phyloP scores from a whole-genome alignment of 2,888 invertebrate genomes.

The Drosophila aldrichi region DNA sequence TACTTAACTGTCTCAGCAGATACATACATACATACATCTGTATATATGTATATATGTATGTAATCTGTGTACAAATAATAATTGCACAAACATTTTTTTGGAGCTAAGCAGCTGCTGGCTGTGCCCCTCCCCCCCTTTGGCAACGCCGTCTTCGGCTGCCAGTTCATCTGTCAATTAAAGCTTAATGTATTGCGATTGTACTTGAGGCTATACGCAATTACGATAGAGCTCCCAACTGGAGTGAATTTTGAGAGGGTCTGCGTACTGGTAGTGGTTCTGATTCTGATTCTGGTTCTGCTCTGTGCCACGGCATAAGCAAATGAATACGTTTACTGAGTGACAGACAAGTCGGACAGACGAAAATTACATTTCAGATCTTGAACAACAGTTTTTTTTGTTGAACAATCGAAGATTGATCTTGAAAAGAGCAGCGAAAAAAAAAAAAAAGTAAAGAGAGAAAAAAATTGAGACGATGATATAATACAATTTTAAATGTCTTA shows the following conservation, averaged over 20 bases:
- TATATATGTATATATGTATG: neutral
- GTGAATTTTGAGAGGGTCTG: constrained; percentile 17
- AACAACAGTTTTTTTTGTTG: constrained; percentile 9
- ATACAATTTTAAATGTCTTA: constrained; percentile 16
- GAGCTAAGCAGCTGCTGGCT: constrained; percentile 21
- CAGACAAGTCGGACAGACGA: constrained; percentile 20
- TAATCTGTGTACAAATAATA: constrained; percentile 36
- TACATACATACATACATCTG: too few species aligned
- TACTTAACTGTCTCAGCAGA: neutral
- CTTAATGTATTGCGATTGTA: constrained; percentile 77
- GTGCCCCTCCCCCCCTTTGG: constrained; percentile 24
- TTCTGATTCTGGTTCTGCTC: constrained; percentile 6
- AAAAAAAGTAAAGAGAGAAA: neutral
- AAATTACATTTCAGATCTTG: constrained; percentile 30
- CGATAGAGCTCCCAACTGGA: constrained; percentile 65
- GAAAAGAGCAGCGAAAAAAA: constrained; percentile 7
- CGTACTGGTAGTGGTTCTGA: neutral
- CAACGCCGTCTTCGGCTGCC: constrained; percentile 37
- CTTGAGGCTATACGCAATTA: constrained; percentile 77
- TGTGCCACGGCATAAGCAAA: constrained; percentile 33
- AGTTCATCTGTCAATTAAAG: constrained; percentile 78
- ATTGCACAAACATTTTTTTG: constrained; percentile 42
- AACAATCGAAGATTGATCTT: constrained; percentile 32
- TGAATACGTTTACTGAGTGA: constrained; percentile 64
- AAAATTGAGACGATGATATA: constrained; percentile 7